These are phyloP conservation scores for Danaus plexippus DNA, from an alignment of 1,140 invertebrate species.

Conservation along the genomic window DNA sequence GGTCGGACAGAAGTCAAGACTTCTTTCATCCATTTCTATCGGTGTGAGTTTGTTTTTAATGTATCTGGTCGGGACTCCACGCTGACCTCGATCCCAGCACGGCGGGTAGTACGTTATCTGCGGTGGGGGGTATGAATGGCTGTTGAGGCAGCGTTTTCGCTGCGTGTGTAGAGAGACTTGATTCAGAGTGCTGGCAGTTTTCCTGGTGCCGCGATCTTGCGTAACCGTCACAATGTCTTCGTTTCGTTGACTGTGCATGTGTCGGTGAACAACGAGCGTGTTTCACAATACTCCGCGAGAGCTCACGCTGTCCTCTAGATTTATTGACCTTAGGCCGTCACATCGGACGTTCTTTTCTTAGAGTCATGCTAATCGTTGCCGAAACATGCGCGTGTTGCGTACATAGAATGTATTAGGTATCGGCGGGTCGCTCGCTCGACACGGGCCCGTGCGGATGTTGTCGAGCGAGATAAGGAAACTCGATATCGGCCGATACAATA, in stretches of 20 bases:
- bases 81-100: conserved; percentile 21
- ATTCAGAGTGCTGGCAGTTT: conserved; percentile 16
- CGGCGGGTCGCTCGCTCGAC: not conserved
- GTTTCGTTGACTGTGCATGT: conserved; percentile 8
- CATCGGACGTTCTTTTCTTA: no score
- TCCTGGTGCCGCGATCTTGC: conserved; percentile 33
- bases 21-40: not conserved
- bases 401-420: not conserved
- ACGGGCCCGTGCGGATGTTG: conserved; percentile 3
- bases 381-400: no score
- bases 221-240: conserved; percentile 25
- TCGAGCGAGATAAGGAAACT: conserved; percentile 17
- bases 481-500: conserved; percentile 13
- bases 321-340: not conserved
- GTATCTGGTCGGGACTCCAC: not conserved
- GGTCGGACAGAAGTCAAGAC: conserved; percentile 2
- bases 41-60: no score
- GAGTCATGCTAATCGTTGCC: no score
- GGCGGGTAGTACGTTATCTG: conserved; percentile 16
- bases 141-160: conserved; percentile 13
- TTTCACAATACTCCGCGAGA: conserved; percentile 17
- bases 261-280: conserved; percentile 23
- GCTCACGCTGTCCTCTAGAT: conserved; percentile 7
- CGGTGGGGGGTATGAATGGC: conserved; percentile 23
- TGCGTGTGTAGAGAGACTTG: not conserved